These are phyloP conservation scores for Crocallis elinguaria DNA, from an alignment of 2,888 invertebrate species.

Conservation along the genomic window DNA sequence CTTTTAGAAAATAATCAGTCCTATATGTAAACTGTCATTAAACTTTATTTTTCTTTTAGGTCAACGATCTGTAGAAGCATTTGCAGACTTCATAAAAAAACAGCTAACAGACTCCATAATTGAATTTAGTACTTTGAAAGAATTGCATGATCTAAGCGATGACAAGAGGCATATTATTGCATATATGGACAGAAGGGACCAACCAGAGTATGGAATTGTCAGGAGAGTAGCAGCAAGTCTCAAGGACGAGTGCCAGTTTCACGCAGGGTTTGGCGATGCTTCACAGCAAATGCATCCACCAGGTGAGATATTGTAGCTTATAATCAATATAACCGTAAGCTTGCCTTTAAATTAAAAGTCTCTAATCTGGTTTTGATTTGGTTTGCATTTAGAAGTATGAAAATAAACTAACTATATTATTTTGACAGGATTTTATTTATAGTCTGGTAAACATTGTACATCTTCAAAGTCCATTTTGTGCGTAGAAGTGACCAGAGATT, in stretches of 20 bases:
- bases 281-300: conserved; percentile 94
- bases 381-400: no score
- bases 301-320: conserved; percentile 66
- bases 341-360: no score
- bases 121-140: conserved; percentile 89
- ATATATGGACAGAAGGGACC: conserved; percentile 93
- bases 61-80: conserved; percentile 95
- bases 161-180: conserved; percentile 94
- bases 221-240: conserved; percentile 93
- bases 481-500: no score
- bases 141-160: conserved; percentile 90
- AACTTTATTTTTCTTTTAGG: conserved; percentile 68
- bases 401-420: no score
- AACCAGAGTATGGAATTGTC: conserved; percentile 92
- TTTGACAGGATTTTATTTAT: no score
- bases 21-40: no score
- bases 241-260: conserved; percentile 98
- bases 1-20: no score
- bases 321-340: no score
- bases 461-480: no score
- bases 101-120: conserved; percentile 94
- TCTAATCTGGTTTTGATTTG: no score
- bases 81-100: conserved; percentile 94
- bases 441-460: no score
- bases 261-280: conserved; percentile 94